Evolutionary conservation across 53 echinoderm and acorn worm genomes (phyloP).

Genomic region (Luidia sarsii): DNA sequence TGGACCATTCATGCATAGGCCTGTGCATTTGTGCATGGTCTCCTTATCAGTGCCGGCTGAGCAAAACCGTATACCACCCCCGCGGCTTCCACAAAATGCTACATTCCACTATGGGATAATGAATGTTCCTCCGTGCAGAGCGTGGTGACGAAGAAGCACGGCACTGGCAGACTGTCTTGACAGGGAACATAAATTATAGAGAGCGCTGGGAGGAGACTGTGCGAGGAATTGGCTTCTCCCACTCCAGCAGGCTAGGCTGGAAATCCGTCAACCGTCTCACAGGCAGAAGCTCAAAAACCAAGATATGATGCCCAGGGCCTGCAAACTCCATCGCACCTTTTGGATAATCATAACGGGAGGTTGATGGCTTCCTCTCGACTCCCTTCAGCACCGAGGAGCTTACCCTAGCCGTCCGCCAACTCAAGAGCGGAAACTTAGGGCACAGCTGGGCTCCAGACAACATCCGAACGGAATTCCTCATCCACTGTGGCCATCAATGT

Average conservation of each 20-base stretch:
- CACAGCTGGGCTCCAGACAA: constrained; percentile 31
- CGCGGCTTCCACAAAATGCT: not conserved
- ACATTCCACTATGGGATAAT: not conserved
- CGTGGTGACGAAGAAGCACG: too few relatives aligned
- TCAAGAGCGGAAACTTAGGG: constrained; percentile 50
- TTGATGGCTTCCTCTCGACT: constrained; percentile 30
- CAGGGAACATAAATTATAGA: not conserved
- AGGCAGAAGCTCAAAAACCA: constrained; percentile 20
- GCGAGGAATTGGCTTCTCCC: not conserved
- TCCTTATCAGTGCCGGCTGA: not conserved
- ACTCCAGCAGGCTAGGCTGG: constrained; percentile 8
- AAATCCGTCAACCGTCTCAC: constrained; percentile 38
- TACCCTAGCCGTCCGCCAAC: not conserved
- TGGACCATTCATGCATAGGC: constrained; percentile 11
- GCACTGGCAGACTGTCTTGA: too few relatives aligned
- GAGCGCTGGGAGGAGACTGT: constrained; percentile 1
- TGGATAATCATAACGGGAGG: constrained; percentile 22
- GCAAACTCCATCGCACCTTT: constrained; percentile 54
- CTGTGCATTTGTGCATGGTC: constrained; percentile 36
- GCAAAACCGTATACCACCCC: not conserved
- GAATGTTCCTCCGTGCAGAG: too few relatives aligned
- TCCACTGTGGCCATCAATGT: constrained; percentile 33
- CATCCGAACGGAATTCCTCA: constrained; percentile 39
- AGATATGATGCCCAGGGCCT: constrained; percentile 43
- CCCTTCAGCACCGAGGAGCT: constrained; percentile 46